These are phyloP conservation scores for Stegostoma tigrinum DNA, from an alignment of 2,113 vertebrate genomes.

Conservation along the genomic window DNA sequence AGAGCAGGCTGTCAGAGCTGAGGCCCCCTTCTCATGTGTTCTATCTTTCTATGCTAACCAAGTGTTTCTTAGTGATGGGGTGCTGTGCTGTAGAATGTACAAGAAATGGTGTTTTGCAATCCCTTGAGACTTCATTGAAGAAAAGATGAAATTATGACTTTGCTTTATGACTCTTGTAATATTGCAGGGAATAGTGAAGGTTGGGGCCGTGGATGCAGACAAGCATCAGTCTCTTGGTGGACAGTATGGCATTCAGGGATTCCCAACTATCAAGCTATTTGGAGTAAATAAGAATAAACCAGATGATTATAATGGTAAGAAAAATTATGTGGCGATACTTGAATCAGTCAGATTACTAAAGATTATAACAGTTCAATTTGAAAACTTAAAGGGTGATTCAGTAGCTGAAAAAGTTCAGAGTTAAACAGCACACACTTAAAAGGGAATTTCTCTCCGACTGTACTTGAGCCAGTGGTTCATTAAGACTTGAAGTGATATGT, in stretches of 20 bases:
- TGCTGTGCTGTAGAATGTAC: neutral
- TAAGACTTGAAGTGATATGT: neutral
- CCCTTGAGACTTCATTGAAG: neutral
- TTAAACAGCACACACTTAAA: too few relatives aligned
- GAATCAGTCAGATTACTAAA: neutral
- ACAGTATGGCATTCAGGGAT: conserved; percentile 83
- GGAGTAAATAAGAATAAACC: conserved; percentile 88
- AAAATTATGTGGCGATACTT: neutral
- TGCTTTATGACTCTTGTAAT: neutral
- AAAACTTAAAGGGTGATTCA: neutral
- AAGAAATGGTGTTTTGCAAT: neutral
- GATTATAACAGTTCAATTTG: neutral
- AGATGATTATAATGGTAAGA: conserved; percentile 88
- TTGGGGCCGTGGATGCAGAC: conserved; percentile 89
- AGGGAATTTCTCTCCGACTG: neutral
- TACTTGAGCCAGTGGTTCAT: neutral
- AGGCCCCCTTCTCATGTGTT: too few relatives aligned
- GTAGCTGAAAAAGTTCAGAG: neutral
- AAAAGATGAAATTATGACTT: neutral
- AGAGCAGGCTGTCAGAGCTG: too few relatives aligned
- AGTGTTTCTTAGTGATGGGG: neutral
- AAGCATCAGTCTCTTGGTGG: conserved; percentile 83
- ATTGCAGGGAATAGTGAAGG: conserved; percentile 78
- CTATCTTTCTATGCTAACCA: neutral
- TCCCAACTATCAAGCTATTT: conserved; percentile 96